A percentile compares a stretch with the other conserved stretches of the same genome.
These are phyloP conservation scores for Eurytoma adleriae DNA, from an alignment of 2,888 invertebrate genomes.

Conservation along the genomic window DNA sequence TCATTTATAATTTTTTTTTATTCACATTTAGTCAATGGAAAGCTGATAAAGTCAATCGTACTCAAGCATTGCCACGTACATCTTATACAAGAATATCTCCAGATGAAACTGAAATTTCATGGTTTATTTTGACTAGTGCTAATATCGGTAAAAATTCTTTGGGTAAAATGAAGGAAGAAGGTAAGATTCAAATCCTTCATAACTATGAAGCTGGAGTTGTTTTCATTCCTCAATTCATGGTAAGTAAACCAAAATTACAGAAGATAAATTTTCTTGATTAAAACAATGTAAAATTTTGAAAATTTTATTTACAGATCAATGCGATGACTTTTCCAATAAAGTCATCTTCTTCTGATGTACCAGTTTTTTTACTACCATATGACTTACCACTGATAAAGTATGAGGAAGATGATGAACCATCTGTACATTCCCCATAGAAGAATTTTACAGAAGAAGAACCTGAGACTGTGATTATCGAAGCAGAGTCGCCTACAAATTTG, in stretches of 20 bases:
- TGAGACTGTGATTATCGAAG: background rate
- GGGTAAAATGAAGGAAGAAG: slow-evolving; percentile 82
- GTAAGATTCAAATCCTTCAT: slow-evolving; percentile 78
- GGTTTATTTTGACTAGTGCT: slow-evolving; percentile 93
- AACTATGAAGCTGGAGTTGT: slow-evolving; percentile 94
- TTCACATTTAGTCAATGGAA: slow-evolving; percentile 78
- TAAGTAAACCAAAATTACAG: slow-evolving; percentile 76
- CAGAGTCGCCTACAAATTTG: background rate
- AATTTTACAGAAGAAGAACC: background rate
- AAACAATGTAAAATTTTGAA: slow-evolving; percentile 52
- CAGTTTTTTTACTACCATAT: slow-evolving; percentile 84
- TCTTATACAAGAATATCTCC: slow-evolving; percentile 89
- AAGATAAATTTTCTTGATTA: background rate
- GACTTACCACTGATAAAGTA: slow-evolving; percentile 90
- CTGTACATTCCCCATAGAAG: slow-evolving; percentile 79
- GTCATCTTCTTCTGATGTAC: slow-evolving; percentile 63
- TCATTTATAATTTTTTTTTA: background rate
- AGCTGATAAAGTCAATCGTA: slow-evolving; percentile 82
- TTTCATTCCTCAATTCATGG: slow-evolving; percentile 89
- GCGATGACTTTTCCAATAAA: slow-evolving; percentile 80
- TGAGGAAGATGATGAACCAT: slow-evolving; percentile 82
- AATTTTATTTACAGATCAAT: slow-evolving; percentile 77
- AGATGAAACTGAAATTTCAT: slow-evolving; percentile 82
- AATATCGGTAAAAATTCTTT: slow-evolving; percentile 98
- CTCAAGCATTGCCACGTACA: slow-evolving; percentile 94